These are phyloP conservation scores for Heliconius erato DNA, from an alignment of 2,888 invertebrate genomes.

Conservation along the genomic window DNA sequence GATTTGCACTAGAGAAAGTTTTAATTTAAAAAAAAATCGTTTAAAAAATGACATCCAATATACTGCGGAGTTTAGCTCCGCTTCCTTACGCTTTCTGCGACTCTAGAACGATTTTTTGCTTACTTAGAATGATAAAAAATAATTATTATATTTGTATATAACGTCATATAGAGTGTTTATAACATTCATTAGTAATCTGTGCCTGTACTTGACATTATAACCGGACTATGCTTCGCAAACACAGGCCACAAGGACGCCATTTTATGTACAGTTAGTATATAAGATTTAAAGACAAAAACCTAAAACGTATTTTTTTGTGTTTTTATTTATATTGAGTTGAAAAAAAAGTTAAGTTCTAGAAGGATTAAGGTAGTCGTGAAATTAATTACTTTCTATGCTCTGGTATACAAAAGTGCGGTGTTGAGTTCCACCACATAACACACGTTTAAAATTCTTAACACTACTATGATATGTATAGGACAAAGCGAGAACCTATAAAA, in stretches of 20 bases:
- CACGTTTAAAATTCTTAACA: too few relatives aligned
- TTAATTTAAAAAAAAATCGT: too few relatives aligned
- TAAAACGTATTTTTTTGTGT: background rate
- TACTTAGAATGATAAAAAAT: background rate
- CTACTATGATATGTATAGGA: background rate
- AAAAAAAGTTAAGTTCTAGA: too few relatives aligned
- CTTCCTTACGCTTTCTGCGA: background rate
- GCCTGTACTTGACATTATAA: constrained; percentile 31
- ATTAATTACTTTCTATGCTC: background rate
- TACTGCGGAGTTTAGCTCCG: background rate
- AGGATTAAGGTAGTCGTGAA: background rate
- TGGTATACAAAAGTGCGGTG: too few relatives aligned
- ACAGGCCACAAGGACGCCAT: constrained; percentile 8
- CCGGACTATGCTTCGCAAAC: background rate
- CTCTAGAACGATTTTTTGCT: background rate
- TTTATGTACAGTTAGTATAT: background rate
- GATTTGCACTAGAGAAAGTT: too few relatives aligned
- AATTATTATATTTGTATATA: background rate
- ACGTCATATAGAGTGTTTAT: constrained; percentile 25
- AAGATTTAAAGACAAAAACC: background rate
- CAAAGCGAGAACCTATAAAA: background rate
- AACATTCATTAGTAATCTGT: constrained; percentile 39
- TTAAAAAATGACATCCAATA: too few relatives aligned
- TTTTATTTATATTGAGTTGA: too few relatives aligned
- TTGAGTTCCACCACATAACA: too few relatives aligned